Evolutionary conservation across 2,888 invertebrate species (phyloP).

Genomic region (Drosophila ustulata): DNA sequence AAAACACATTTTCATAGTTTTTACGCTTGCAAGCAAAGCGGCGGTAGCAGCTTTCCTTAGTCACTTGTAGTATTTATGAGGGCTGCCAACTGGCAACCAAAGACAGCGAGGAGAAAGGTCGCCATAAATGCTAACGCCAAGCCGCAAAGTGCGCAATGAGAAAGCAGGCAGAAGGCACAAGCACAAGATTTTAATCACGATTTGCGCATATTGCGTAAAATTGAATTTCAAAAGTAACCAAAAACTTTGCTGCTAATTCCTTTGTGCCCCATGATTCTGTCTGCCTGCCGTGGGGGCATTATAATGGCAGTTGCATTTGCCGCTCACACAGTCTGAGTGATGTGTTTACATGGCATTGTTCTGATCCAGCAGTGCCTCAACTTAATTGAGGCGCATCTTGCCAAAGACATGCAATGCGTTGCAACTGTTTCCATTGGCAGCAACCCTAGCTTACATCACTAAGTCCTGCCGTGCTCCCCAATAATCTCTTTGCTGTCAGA

Average conservation of each 20-base stretch:
- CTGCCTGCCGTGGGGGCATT: constrained; percentile 12
- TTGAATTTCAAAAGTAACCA: constrained; percentile 78
- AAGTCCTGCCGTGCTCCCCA: constrained; percentile 59
- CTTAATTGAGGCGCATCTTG: constrained; percentile 62
- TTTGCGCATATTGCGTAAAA: constrained; percentile 82
- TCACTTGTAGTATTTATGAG: constrained; percentile 41
- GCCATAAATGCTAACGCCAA: constrained; percentile 16
- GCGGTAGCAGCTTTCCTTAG: constrained; percentile 40
- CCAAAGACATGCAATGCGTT: constrained; percentile 9
- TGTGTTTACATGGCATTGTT: constrained; percentile 39
- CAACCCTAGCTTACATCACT: constrained; percentile 59
- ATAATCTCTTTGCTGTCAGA: constrained; percentile 58
- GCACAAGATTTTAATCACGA: constrained; percentile 74
- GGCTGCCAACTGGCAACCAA: constrained; percentile 4
- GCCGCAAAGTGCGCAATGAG: constrained; percentile 57
- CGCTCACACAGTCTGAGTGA: constrained; percentile 24
- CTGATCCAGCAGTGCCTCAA: constrained; percentile 35
- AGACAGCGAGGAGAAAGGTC: background rate
- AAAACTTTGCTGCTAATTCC: constrained; percentile 41
- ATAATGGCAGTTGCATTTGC: constrained; percentile 58
- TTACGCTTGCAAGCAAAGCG: constrained; percentile 42
- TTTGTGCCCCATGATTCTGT: constrained; percentile 19
- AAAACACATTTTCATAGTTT: constrained; percentile 77
- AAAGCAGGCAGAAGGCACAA: constrained; percentile 26
- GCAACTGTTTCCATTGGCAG: constrained; percentile 2